These are phyloP conservation scores for Subanguina moxae DNA, from an alignment of 1,140 invertebrate genomes.

Conservation along the genomic window DNA sequence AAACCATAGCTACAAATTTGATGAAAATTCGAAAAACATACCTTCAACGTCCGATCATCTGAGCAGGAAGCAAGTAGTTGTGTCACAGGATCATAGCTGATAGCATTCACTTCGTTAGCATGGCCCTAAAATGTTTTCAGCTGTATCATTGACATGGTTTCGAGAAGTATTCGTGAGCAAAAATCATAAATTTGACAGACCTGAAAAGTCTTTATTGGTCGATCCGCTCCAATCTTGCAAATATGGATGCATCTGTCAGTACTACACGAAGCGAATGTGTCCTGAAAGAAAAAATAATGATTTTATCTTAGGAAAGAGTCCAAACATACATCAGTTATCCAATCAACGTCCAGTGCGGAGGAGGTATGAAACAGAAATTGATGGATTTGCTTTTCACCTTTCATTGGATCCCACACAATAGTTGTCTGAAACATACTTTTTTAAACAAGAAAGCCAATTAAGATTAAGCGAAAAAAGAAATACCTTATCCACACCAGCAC, in stretches of 20 bases:
- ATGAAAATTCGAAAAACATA: background rate
- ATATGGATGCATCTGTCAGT: slow-evolving; percentile 25
- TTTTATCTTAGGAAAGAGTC: background rate
- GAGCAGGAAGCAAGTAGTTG: slow-evolving; percentile 28
- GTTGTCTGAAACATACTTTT: slow-evolving; percentile 10
- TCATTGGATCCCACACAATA: slow-evolving; percentile 26
- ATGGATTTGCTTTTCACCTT: slow-evolving; percentile 11
- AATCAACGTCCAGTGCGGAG: slow-evolving; percentile 29
- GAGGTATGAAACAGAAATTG: slow-evolving; percentile 22
- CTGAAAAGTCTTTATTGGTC: slow-evolving; percentile 23
- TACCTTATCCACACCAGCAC: slow-evolving; percentile 32
- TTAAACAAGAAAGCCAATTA: background rate
- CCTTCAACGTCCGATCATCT: slow-evolving; percentile 26
- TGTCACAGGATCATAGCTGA: slow-evolving; percentile 23
- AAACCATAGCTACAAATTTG: background rate
- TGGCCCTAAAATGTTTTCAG: slow-evolving; percentile 28
- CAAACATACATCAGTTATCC: slow-evolving; percentile 21
- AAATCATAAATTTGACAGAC: background rate
- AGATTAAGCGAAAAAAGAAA: background rate
- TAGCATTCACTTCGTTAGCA: slow-evolving; percentile 32
- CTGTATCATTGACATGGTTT: background rate
- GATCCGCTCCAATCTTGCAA: slow-evolving; percentile 27
- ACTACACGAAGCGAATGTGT: background rate
- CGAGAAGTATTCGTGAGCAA: no score
- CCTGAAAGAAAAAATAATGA: slow-evolving; percentile 5